Evolutionary conservation across 2,113 vertebrate genomes (phyloP), one percentile per base, ranked within the genome.

Genomic region (Trogon surrucura): DNA sequence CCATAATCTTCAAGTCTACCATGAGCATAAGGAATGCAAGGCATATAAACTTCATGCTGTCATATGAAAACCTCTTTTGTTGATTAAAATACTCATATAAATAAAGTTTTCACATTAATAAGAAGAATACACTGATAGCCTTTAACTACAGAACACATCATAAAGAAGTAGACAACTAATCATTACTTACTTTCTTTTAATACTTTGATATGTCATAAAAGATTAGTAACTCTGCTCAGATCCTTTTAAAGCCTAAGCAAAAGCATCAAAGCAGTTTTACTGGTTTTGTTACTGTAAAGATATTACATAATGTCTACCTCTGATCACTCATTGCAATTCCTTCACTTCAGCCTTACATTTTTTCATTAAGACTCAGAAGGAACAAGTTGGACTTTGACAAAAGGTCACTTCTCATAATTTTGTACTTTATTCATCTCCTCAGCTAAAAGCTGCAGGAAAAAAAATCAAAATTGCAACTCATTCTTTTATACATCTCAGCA

Each of bases 211-310:
- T 44, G 56, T 87, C 48, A 69, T 48, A 83, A 54, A 74, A 89
- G 56, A 53, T 80, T 83, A 89, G 61, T n/a, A 81, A 75, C 57
- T 62, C 36, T 44, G 47, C 71, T 85, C 74, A 89, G 57, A 80
- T 54, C 16, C 57, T 86, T 53, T 62, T 81, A 87, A 87, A 91
- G 89, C 77, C 38, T 18, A 77, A 95, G 29, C 54, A 72, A 97
- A 95, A 95, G 56, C 73, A 87, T 80, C 80, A 97, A 94, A 95
- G 71, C 47, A 62, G 70, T 91, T 93, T 86, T 56, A 92, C 8
- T 84, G 48, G 1, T 73, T 91, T 89, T 88, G 36, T 73, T 95
- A 88, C 41, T 27, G 29, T 82, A 62, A 88, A 89, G 58, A 89
- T 56, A 91, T 72, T 53, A 71, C 41, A 80, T 5, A 56, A 54